These are phyloP conservation scores for Apantesis nais DNA, from an alignment of 2,888 invertebrate genomes.

Conservation along the genomic window DNA sequence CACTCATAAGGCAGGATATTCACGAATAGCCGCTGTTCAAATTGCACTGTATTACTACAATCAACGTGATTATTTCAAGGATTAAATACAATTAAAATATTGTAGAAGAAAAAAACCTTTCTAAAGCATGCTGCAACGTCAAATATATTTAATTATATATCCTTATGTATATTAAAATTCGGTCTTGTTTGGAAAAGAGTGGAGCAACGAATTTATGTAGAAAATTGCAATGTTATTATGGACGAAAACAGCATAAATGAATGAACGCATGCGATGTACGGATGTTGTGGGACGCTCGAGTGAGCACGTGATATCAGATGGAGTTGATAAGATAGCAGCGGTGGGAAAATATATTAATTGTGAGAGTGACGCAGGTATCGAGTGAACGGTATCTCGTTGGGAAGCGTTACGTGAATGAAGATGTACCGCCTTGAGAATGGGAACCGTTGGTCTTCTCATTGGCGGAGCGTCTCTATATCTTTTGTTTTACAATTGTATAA, in stretches of 20 bases:
- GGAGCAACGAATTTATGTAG: conserved; percentile 41
- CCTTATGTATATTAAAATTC: too few relatives aligned
- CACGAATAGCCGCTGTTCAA: too few relatives aligned
- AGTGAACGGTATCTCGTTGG: conserved; percentile 39
- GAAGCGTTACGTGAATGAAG: conserved; percentile 28
- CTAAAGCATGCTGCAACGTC: not conserved
- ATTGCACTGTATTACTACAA: too few relatives aligned
- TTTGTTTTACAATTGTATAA: conserved; percentile 5
- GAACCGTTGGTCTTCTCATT: conserved; percentile 13
- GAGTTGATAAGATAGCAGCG: conserved; percentile 67
- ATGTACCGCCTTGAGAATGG: conserved; percentile 16
- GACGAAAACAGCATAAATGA: conserved; percentile 35
- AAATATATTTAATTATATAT: too few relatives aligned
- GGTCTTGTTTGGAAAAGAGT: conserved; percentile 13
- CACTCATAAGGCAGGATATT: too few relatives aligned
- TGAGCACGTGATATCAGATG: conserved; percentile 64
- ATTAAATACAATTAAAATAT: too few relatives aligned
- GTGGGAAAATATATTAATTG: conserved; percentile 53
- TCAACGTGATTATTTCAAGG: too few relatives aligned
- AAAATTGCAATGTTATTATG: conserved; percentile 45
- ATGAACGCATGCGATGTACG: conserved; percentile 52
- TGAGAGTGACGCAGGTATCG: conserved; percentile 33
- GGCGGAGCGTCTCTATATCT: not conserved
- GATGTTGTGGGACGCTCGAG: conserved; percentile 64
- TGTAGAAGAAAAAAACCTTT: too few relatives aligned